Evolutionary conservation across 2,888 invertebrate species (phyloP).

Genomic region (Amiota mariae): DNA sequence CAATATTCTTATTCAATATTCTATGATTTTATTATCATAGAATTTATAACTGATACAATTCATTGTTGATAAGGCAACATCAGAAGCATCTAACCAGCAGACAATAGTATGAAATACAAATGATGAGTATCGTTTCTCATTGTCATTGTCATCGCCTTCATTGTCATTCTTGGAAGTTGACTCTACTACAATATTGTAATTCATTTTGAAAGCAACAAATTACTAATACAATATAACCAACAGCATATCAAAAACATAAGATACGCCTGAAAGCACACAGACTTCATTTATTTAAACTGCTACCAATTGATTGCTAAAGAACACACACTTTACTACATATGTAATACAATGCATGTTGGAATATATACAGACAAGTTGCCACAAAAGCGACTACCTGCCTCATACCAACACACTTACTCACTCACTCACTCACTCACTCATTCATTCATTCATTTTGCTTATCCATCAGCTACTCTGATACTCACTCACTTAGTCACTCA

Average conservation of each 20-base stretch:
- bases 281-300: slow-evolving; percentile 3
- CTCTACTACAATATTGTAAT: no score
- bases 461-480: no score
- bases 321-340: neutral
- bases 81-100: neutral
- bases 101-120: no score
- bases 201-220: slow-evolving; percentile 22
- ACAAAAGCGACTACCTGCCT: neutral
- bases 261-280: slow-evolving; percentile 21
- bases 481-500: no score
- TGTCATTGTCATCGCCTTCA: no score
- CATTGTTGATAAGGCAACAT: no score
- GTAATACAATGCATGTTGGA: neutral
- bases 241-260: slow-evolving; percentile 7
- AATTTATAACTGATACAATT: no score
- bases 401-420: neutral
- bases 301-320: neutral
- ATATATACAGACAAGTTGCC: neutral
- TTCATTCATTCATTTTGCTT: no score
- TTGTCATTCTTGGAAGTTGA: no score
- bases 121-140: no score
- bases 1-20: no score
- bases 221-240: slow-evolving; percentile 14
- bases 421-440: neutral
- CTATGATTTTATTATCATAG: no score